Conservation (phyloP, 1,140 invertebrate genomes). For the Laupala kohalensis region DNA sequence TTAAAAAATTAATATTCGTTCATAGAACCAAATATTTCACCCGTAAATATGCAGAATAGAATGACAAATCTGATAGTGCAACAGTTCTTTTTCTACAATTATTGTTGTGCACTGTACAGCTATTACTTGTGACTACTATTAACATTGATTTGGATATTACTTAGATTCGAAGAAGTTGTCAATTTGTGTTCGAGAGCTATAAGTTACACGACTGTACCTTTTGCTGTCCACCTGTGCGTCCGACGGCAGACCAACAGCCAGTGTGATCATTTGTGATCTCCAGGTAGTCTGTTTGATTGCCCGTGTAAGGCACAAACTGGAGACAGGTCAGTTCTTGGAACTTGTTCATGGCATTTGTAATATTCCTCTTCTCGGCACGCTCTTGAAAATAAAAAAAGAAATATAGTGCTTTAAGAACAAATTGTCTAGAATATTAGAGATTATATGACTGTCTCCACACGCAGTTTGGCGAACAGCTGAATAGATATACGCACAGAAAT, state of each 20-base stretch:
- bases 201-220: constrained; percentile 28
- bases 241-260: constrained; percentile 73
- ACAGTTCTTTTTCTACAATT: no score
- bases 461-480: neutral
- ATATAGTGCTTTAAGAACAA: neutral
- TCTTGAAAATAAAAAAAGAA: constrained; percentile 24
- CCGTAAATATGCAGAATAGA: no score
- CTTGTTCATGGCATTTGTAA: constrained; percentile 46
- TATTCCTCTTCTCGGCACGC: constrained; percentile 33
- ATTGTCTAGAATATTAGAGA: neutral
- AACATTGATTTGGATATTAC: no score
- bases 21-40: no score
- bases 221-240: constrained; percentile 51
- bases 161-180: no score
- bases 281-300: constrained; percentile 48
- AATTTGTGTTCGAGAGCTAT: no score
- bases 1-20: no score
- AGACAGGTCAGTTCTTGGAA: constrained; percentile 60
- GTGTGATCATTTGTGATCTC: constrained; percentile 47
- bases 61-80: no score
- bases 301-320: constrained; percentile 47
- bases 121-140: no score
- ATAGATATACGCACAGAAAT: no score
- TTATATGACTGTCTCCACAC: no score
- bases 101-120: no score